Evolutionary conservation across 2,888 invertebrate species (phyloP), one percentile per base, ranked within the genome.

Genomic region (Orthonychiurus folsomi): DNA sequence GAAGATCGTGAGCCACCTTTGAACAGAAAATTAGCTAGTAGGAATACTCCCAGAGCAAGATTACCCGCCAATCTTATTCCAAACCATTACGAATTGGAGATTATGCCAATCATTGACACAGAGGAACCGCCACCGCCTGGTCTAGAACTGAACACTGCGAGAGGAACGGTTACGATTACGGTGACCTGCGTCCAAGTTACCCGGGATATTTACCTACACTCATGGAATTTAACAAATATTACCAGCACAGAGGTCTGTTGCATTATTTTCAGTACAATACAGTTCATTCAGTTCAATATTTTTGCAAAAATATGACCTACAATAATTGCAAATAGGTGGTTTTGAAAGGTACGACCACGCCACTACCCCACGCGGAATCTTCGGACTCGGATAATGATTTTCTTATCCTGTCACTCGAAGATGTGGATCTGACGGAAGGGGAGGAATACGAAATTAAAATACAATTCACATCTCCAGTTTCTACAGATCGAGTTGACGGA

Each of bases 401-500:
- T 15, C 15, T 9, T 15, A 15, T 37, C 37, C 5, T 37, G 9
- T 9, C 37, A 5, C 5, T 37, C 9, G 9, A 37, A 37, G 15
- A 37, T 37, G 9, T 15, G n/a, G n/a, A n/a, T 9, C 37, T 37
- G 37, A 37, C 37, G 5, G 5, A 9, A 15, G 37, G 15, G 9
- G 9, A 37, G 15, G 37, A 37, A 37, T 69, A 71, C 50, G 60
- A 65, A 28, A 60, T 71, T 23, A 62, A 60, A 25, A 65, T 71
- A 58, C 56, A 61, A 1, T 71, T 63, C 57, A 57, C 60, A n/a
- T 63, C 71, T 12, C 64, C 64, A 5, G 60, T 70, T 9, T 63
- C 67, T 1, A 63, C 50, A 12, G 60, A 66, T 2, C 55, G 69
- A 25, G 60, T 65, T 21, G 67, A 64, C 57, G 72, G 72, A n/a